phyloP scores from a whole-genome alignment of 2,888 invertebrate genomes.

The Leptothorax acervorum region DNA sequence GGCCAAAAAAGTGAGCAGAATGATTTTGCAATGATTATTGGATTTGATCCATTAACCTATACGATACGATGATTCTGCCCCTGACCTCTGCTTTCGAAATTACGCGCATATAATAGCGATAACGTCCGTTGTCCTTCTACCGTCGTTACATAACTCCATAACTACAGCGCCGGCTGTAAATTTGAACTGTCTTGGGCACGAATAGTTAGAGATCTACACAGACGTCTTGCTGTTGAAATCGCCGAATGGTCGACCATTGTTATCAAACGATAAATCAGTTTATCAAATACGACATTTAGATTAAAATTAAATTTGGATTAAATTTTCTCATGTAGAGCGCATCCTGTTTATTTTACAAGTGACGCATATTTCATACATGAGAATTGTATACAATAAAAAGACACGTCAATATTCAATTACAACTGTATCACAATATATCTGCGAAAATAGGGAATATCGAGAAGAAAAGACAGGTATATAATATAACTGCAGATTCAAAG shows the following conservation, averaged over 20 bases:
- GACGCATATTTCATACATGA: not conserved
- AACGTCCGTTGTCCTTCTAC: slow-evolving; percentile 56
- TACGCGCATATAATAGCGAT: slow-evolving; percentile 76
- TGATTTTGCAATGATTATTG: slow-evolving; percentile 56
- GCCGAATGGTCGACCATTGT: slow-evolving; percentile 7
- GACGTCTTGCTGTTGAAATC: slow-evolving; percentile 34
- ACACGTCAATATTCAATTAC: not conserved
- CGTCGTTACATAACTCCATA: slow-evolving; percentile 65
- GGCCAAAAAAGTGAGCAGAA: slow-evolving; percentile 4
- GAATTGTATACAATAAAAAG: not conserved
- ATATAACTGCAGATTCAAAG: not conserved
- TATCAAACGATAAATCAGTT: slow-evolving; percentile 7
- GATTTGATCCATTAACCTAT: slow-evolving; percentile 74
- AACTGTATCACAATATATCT: not conserved
- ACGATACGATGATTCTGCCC: slow-evolving; percentile 77
- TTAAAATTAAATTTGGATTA: slow-evolving; percentile 8
- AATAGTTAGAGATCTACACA: slow-evolving; percentile 20
- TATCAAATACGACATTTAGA: slow-evolving; percentile 14
- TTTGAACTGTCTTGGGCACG: slow-evolving; percentile 43
- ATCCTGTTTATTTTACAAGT: not conserved
- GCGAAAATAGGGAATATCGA: not conserved
- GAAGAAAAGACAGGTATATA: not conserved
- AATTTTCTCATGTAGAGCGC: not conserved
- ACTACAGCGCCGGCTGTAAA: slow-evolving; percentile 38
- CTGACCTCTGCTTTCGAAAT: slow-evolving; percentile 80